A percentile compares a stretch with the other conserved stretches of the same genome.
Evolutionary conservation across 2,888 invertebrate genomes (phyloP).

Genomic region (Margaritifera margaritifera): DNA sequence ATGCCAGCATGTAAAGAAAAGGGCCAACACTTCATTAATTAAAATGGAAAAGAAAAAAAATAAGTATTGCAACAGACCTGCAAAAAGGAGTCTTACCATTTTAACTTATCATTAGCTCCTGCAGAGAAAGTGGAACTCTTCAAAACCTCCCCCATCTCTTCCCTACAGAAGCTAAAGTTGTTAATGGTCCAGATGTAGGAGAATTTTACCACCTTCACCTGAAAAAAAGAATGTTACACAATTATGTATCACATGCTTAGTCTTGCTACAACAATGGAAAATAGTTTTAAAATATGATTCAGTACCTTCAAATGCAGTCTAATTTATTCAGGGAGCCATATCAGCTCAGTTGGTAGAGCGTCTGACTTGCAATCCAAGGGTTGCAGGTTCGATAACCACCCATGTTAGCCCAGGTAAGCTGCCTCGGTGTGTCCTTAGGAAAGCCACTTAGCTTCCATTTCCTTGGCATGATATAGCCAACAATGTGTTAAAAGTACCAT

Average conservation of each 20-base stretch:
- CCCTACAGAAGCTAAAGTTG: constrained; percentile 99
- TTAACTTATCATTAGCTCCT: constrained; percentile 99
- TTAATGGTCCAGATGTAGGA: constrained; percentile 99
- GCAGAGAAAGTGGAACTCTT: constrained; percentile 99
- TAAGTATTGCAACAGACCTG: background rate
- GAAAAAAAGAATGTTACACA: constrained; percentile 60
- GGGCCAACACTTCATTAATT: too few species aligned
- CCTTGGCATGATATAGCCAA: too few species aligned
- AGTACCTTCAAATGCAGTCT: too few species aligned
- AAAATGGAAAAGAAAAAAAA: background rate
- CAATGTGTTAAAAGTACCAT: too few species aligned
- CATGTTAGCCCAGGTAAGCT: too few species aligned
- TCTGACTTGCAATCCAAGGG: too few species aligned
- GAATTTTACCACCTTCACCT: constrained; percentile 99
- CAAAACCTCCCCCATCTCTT: constrained; percentile 99
- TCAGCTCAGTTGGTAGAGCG: too few species aligned
- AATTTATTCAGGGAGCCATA: too few species aligned
- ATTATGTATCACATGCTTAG: background rate
- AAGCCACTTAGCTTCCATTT: too few species aligned
- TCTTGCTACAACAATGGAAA: background rate
- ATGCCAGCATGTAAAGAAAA: too few species aligned
- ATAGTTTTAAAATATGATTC: background rate
- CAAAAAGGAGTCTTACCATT: constrained; percentile 83
- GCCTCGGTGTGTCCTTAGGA: too few species aligned
- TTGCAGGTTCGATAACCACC: too few species aligned